These are phyloP conservation scores for Syngnathus rostellatus DNA, from an alignment of 2,797 vertebrate genomes.

Conservation along the genomic window DNA sequence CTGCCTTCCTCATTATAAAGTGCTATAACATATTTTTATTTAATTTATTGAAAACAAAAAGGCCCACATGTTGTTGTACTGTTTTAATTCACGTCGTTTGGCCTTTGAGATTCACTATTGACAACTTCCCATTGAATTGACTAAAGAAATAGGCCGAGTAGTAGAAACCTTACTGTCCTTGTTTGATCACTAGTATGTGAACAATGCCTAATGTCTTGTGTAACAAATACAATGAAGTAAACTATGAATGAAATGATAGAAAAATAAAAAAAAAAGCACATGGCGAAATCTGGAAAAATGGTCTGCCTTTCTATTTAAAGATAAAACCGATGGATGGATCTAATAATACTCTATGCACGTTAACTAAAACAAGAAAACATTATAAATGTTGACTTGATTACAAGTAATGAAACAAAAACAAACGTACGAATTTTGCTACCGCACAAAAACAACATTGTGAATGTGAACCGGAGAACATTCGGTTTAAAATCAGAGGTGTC, in stretches of 20 bases:
- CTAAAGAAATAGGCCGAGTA: slow-evolving; percentile 62
- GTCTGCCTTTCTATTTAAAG: background rate
- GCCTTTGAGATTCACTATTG: slow-evolving; percentile 62
- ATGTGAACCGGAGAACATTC: slow-evolving; percentile 28
- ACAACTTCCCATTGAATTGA: slow-evolving; percentile 65
- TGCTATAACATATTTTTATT: slow-evolving; percentile 19
- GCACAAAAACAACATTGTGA: slow-evolving; percentile 20
- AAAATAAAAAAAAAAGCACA: slow-evolving; percentile 63
- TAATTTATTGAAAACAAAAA: slow-evolving; percentile 57
- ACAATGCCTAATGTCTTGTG: slow-evolving; percentile 77
- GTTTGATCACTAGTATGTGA: slow-evolving; percentile 79
- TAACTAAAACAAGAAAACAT: background rate
- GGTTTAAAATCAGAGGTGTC: background rate
- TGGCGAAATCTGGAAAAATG: slow-evolving; percentile 58
- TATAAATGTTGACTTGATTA: background rate
- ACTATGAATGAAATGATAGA: slow-evolving; percentile 74
- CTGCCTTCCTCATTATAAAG: slow-evolving; percentile 23
- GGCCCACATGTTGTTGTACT: slow-evolving; percentile 62
- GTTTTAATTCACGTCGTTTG: slow-evolving; percentile 66
- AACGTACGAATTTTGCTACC: slow-evolving; percentile 5
- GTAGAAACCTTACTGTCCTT: slow-evolving; percentile 73
- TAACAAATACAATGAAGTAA: slow-evolving; percentile 74
- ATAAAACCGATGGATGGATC: background rate
- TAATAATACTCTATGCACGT: background rate
- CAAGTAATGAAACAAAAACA: background rate